Base-by-base conservation (phyloP, 2,113 vertebrate species). In the Pampusana beccarii region DNA sequence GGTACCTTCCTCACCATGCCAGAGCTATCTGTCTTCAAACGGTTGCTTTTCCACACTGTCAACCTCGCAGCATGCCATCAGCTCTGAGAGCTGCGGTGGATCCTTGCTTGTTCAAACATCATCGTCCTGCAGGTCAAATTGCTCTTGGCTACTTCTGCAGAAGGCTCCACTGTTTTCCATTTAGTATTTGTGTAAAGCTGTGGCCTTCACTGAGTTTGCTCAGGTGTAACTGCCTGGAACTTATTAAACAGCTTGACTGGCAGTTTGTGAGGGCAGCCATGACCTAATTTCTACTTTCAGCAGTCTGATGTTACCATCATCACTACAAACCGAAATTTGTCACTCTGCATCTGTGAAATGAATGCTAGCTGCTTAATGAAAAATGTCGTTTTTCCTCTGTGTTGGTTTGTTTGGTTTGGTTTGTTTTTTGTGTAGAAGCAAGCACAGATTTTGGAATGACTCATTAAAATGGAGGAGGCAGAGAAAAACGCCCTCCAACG, bases 381-480 rank as follows among this genome's bases (percentile, higher is more conserved):
- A 94, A 67, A 26, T 11, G 5, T 29, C 33, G 1, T 13, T 80
- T 93, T 71, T 34, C 36, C 19, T 73, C 16, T 9, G 0, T 50
- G 26, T 46, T 87, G 48, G 6, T 80, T 78, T 85, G 10, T 38
- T 33, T 38, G 14, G 3, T 66, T 33, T 56, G 16, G 2, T 33
- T 19, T n/a, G 6, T 4, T 33, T 65, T 69, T 51, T 60, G n/a
- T 42, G 70, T 84, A 56, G 42, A 85, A 90, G 23, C 19, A 56
- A 84, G 38, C 57, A 38, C 24, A 10, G 17, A 36, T 53, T 92
- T 92, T 66, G 16, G 40, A 86, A 91, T 83, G 33, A 82, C 58
- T 95, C 46, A 36, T 73, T 93, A 25, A 90, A 71, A 82, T 34
- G 40, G 54, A 92, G 61, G 84, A 84, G 83, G 53, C 73, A 91